Base-by-base conservation (phyloP, 1,140 invertebrate genomes). In the Heterodera carotae region DNA sequence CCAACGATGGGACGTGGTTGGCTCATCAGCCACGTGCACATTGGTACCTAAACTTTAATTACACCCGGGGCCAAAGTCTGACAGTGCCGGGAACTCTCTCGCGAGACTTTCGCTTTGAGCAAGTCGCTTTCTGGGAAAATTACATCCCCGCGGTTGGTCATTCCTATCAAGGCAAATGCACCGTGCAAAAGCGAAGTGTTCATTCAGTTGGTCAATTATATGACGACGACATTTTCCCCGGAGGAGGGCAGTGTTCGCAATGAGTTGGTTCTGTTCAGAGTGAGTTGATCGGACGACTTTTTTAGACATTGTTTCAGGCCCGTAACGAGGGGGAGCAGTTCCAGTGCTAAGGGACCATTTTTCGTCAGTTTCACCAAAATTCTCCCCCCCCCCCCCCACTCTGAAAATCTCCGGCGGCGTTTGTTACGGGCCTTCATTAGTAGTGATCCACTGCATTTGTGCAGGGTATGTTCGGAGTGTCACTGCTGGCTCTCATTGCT, bases 171-270 rank as follows among this genome's bases (percentile, higher is more conserved):
- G 27, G n/a, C 15, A 60, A 60, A 8, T 43, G 39, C 6, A 43
- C n/a, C n/a, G n/a, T n/a, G n/a, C n/a, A n/a, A n/a, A n/a, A n/a
- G n/a, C n/a, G n/a, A 43, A 43, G 12, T 66, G 10, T 29, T 31
- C 60, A 1, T 78, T 69, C 2, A 78, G 77, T 64, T 86, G 33
- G 85, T 86, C n/a, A 86, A 85, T 64, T 86, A 87, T 76, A 86
- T 86, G 84, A 86, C 85, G 12, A 85, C 85, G 18, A 86, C 85
- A 15, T 86, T 86, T 36, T 73, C 85, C 25, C 85, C 85, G 27
- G 71, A 68, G 36, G 86, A 83, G 34, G 86, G 85, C 8, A 74
- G 77, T 29, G 81, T 80, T 18, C 79, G 86, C 60, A 72, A 85
- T 31, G 75, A 84, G 72, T 67, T 85, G 12, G 77, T 73, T 0